Percentiles rank a stretch among this genome's conserved stretches.
Evolutionary conservation across 2,888 invertebrate genomes (phyloP).

Genomic region (Acanthosoma haemorrhoidale): DNA sequence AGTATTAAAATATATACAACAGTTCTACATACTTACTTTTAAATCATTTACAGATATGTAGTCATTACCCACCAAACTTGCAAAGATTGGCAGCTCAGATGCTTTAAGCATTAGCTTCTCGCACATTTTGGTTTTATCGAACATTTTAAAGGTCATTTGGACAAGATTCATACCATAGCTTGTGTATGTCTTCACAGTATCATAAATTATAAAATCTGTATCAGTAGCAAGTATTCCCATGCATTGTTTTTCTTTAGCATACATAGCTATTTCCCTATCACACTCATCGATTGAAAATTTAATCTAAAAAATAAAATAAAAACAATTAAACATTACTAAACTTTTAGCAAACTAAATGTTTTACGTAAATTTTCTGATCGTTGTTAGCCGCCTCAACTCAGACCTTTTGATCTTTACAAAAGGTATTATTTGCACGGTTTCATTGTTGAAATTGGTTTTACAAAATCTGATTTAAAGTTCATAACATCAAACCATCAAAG

Average conservation of each 20-base stretch:
- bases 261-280: not conserved
- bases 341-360: too few relatives aligned
- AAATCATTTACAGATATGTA: not conserved
- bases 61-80: not conserved
- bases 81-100: not conserved
- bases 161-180: not conserved
- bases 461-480: too few relatives aligned
- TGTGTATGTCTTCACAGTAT: not conserved
- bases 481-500: too few relatives aligned
- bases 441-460: too few relatives aligned
- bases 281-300: not conserved
- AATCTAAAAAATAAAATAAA: not conserved
- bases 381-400: too few relatives aligned
- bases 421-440: too few relatives aligned
- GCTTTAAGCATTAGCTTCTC: not conserved
- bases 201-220: slow-evolving; percentile 4
- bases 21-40: not conserved
- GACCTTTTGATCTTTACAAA: too few relatives aligned
- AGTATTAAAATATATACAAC: too few relatives aligned
- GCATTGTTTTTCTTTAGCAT: not conserved
- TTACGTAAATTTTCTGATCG: too few relatives aligned
- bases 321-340: too few relatives aligned
- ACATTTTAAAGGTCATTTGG: not conserved
- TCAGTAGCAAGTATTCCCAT: not conserved
- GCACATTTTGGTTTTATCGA: not conserved